Base-by-base conservation (phyloP, 2,113 vertebrate genomes). In the Eupsittula cactorum region DNA sequence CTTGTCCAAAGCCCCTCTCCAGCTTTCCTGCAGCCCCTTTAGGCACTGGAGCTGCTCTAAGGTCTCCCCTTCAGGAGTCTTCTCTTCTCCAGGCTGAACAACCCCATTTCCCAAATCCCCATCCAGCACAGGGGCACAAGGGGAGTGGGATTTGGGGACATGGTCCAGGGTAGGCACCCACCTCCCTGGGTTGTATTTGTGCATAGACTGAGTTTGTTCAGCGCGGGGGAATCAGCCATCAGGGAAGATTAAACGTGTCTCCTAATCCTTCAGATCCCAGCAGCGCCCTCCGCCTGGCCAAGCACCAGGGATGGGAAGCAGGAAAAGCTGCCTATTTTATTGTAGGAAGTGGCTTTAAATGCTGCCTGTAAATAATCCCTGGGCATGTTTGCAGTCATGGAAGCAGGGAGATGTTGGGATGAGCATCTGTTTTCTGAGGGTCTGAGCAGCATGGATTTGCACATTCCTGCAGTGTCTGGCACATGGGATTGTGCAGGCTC, bases 241-340 rank as follows among this genome's bases (percentile, higher is more conserved):
- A 76, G 59, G 60, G 77, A 91, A 85, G 94, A 87, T 90, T 85
- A 95, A 80, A 70, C 3, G n/a, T 11, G 35, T 35, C 16, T 91
- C 47, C 70, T 95, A 89, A 96, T 91, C 90, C 70, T 79, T 46
- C 70, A 59, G 55, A 82, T 91, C 49, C 84, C 6, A 1, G 25
- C 46, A 73, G 70, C 57, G 87, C 87, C 47, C 4, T 69, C 24
- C 39, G 6, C 35, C 2, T 7, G 59, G 55, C 31, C n/a, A 13
- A 82, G 42, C 35, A 33, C 28, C 44, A 1, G 50, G 7, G 31
- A 31, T 19, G 17, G 16, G 42, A 83, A 59, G 49, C 59, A 81
- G 75, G 23, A 71, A 35, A 41, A 57, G 24, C 50, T 31, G 70
- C 35, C 55, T 68, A 47, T 4, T 62, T 77, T 88, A 64, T 49